A percentile compares a stretch with the other conserved stretches of the same genome.
phyloP scores from a whole-genome alignment of 2,797 vertebrate species.

The Acestrorhynchus altus region DNA sequence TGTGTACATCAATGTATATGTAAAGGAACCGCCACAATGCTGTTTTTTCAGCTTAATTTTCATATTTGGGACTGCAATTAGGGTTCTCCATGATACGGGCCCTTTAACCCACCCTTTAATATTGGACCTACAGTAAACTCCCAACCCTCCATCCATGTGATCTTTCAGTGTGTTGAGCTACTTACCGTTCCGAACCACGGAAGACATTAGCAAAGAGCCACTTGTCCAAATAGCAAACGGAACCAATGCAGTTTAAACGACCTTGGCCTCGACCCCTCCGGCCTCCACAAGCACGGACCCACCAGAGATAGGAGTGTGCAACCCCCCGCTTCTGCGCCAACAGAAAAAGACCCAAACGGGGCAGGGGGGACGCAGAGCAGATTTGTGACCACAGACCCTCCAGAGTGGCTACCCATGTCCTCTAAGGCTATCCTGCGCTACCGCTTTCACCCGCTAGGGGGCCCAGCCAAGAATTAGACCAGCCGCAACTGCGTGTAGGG shows the following conservation, averaged over 20 bases:
- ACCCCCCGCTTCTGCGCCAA: constrained; percentile 82
- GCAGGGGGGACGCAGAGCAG: constrained; percentile 71
- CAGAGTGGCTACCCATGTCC: constrained; percentile 86
- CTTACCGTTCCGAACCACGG: constrained; percentile 87
- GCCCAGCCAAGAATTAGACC: constrained; percentile 94
- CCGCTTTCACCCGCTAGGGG: constrained; percentile 87
- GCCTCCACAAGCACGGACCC: constrained; percentile 87
- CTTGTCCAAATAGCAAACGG: constrained; percentile 97
- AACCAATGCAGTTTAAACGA: constrained; percentile 92
- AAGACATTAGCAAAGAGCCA: constrained; percentile 93
- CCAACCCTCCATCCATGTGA: constrained; percentile 76
- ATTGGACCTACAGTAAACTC: constrained; percentile 60
- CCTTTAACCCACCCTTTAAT: constrained; percentile 20
- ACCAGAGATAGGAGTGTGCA: constrained; percentile 84
- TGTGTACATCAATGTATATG: too few species aligned
- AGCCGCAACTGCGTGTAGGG: constrained; percentile 93
- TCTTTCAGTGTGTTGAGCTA: constrained; percentile 86
- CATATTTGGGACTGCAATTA: too few species aligned
- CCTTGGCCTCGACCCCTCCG: constrained; percentile 83
- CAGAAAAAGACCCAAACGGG: constrained; percentile 85
- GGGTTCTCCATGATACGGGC: background rate
- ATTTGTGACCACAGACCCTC: constrained; percentile 86
- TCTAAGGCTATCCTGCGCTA: constrained; percentile 96
- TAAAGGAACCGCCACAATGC: too few species aligned
- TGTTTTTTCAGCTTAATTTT: too few species aligned